A percentile compares a stretch with the other conserved stretches of the same genome.
These are phyloP conservation scores for Phrynosoma blainvillii DNA, from an alignment of 2,113 vertebrate species.

Conservation along the genomic window DNA sequence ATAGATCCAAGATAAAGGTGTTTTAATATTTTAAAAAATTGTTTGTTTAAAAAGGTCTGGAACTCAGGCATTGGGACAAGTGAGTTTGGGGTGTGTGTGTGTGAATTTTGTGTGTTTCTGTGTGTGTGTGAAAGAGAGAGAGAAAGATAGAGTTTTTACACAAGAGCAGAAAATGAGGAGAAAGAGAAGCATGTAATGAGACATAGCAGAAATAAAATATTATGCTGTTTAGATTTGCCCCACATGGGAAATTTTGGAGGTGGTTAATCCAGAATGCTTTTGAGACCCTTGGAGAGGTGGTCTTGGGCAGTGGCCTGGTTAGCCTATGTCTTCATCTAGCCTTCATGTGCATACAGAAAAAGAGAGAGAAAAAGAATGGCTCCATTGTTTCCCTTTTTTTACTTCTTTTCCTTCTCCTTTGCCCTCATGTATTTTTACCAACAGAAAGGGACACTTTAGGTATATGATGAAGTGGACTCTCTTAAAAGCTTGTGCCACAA, in stretches of 20 bases:
- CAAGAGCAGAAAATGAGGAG: neutral
- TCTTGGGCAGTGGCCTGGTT: neutral
- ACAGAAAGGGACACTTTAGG: neutral
- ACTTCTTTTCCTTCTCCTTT: neutral
- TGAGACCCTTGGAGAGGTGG: neutral
- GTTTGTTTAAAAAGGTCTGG: neutral
- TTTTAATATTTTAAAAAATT: neutral
- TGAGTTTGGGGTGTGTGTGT: too few species aligned
- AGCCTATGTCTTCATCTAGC: neutral
- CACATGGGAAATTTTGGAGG: neutral
- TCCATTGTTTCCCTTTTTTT: neutral
- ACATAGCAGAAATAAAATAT: neutral
- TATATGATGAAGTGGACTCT: neutral
- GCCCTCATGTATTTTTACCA: neutral
- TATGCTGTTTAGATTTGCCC: neutral
- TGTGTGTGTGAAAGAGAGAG: too few species aligned
- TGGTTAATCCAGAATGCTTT: neutral
- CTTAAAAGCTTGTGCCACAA: neutral
- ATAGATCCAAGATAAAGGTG: neutral
- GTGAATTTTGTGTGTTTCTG: too few species aligned
- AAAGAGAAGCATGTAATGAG: neutral
- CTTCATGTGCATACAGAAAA: neutral
- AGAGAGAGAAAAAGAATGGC: neutral
- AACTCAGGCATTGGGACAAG: neutral
- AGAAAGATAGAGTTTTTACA: neutral